A percentile compares a stretch with the other conserved stretches of the same genome.
Evolutionary conservation across 2,888 invertebrate genomes (phyloP).

Genomic region (Hermaeophaga mercurialis): DNA sequence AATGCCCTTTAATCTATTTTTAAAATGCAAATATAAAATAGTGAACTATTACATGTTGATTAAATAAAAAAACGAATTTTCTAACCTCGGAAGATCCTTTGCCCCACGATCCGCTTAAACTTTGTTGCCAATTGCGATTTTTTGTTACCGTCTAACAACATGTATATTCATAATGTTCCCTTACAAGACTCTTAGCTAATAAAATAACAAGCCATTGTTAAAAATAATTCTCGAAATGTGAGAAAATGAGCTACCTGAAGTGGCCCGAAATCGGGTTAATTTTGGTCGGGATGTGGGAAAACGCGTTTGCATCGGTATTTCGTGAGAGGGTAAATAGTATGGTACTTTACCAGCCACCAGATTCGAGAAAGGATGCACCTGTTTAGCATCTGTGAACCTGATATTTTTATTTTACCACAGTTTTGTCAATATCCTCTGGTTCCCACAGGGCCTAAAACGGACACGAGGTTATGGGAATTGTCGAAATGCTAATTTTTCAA

Average conservation of each 20-base stretch:
- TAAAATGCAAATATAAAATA: no score
- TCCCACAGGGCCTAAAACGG: neutral
- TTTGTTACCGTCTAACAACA: no score
- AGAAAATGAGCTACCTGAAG: neutral
- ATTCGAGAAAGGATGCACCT: slow-evolving; percentile 44
- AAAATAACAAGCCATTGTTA: no score
- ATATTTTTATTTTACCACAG: slow-evolving; percentile 31
- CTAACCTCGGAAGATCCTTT: no score
- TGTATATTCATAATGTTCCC: no score
- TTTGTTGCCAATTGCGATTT: no score
- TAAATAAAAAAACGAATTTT: no score
- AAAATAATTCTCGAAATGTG: neutral
- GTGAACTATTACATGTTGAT: no score
- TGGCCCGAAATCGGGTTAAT: slow-evolving; percentile 21
- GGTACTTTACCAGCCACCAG: slow-evolving; percentile 37
- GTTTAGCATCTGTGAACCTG: slow-evolving; percentile 40
- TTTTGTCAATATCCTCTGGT: slow-evolving; percentile 41
- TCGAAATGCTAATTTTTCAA: neutral
- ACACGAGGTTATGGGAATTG: slow-evolving; percentile 8
- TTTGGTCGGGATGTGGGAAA: slow-evolving; percentile 32
- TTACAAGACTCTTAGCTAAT: no score
- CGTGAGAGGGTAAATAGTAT: slow-evolving; percentile 47
- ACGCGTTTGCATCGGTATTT: slow-evolving; percentile 42
- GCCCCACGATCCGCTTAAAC: no score
- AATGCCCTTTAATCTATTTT: no score